Evolutionary conservation across 1,140 invertebrate genomes (phyloP), one percentile per base, ranked within the genome.

Genomic region (Zaprionus vittiger): DNA sequence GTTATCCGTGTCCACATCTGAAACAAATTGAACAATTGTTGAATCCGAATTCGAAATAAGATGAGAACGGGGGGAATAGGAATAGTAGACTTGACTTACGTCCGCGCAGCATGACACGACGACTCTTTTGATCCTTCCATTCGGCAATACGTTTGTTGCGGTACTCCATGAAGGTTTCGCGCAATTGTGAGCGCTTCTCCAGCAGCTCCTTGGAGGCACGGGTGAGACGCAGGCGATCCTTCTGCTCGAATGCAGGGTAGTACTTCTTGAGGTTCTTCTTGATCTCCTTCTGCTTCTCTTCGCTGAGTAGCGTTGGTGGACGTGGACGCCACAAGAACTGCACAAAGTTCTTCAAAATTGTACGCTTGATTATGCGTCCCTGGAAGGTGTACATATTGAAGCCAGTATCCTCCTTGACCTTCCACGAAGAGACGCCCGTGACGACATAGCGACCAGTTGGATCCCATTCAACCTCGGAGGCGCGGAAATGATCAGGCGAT

Each of bases 301-400:
- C 95, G 1, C 95, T 93, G 0, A 99, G 94, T 7, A 99, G 94
- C 22, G 97, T 96, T 1, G 97, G 95, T 1, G 98, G 98, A 57
- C 99, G 94, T 20, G 99, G 99, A 79, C 99, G 94, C 99, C 99
- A 99, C 84, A 98, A 94, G 79, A 99, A 96, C 93, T 99, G 98
- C 83, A 98, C 98, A 91, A 99, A 99, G 6, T 96, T 96, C 77
- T 98, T 98, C 68, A 99, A 94, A 91, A 97, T 97, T 28, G 98
- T 96, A 79, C 98, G 94, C 80, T 94, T 93, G 28, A 95, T 91
- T 34, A 96, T 95, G 91, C 96, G 96, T 12, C 97, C 98, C 94
- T 99, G 99, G 96, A 99, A 99, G 24, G 97, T 98, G 97, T 98
- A 99, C 70, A 99, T 95, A 95, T 98, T 99, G 93, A 98, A 99